phyloP scores from a whole-genome alignment of 2,797 vertebrate genomes.

The Falco peregrinus region DNA sequence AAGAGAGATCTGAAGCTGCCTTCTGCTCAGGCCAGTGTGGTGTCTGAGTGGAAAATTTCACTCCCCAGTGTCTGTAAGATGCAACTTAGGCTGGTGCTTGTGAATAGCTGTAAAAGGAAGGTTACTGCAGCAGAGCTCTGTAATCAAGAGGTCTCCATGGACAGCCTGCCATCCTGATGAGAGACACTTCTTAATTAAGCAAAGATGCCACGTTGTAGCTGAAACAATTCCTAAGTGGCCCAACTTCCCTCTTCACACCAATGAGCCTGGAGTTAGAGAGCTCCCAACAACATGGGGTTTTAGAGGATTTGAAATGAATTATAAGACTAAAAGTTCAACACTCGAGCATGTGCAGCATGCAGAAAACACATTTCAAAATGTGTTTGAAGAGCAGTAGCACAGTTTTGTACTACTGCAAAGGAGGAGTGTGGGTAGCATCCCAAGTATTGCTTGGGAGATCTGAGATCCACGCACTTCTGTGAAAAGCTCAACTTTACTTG shows the following conservation, averaged over 20 bases:
- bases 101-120: not conserved
- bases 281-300: not conserved
- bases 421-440: not conserved
- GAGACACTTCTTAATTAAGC: constrained; percentile 11
- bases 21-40: not conserved
- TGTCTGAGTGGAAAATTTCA: not conserved
- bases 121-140: not conserved
- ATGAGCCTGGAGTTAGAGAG: not conserved
- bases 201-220: not conserved
- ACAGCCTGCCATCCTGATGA: not conserved
- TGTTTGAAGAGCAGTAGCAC: not conserved
- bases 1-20: not conserved
- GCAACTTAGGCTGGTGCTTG: not conserved
- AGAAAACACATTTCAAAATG: not conserved
- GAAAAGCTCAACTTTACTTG: not conserved
- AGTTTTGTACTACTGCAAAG: not conserved
- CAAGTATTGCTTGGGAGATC: not conserved
- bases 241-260: not conserved
- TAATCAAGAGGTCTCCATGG: not conserved
- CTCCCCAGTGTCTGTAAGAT: not conserved
- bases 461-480: not conserved
- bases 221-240: not conserved
- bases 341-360: not conserved
- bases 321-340: not conserved
- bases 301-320: not conserved